phyloP scores from a whole-genome alignment of 2,797 vertebrate species.

The Chelon labrosus region DNA sequence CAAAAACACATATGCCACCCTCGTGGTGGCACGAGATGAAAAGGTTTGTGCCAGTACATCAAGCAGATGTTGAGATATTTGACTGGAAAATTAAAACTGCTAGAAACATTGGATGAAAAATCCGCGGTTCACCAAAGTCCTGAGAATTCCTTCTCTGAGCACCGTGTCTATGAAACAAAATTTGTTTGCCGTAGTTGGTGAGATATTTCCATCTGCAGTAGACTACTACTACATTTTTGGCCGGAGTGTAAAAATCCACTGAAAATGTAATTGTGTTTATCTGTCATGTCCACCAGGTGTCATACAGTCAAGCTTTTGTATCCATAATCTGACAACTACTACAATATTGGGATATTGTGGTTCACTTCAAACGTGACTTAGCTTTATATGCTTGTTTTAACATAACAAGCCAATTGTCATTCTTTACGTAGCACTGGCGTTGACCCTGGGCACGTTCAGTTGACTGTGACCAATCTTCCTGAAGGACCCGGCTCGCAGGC shows the following conservation, averaged over 20 bases:
- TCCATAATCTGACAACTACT: conserved; percentile 51
- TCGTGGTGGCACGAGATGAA: conserved; percentile 1
- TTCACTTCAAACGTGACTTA: conserved; percentile 67
- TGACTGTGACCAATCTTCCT: conserved; percentile 78
- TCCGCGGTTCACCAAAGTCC: not conserved
- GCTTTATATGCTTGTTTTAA: conserved; percentile 67
- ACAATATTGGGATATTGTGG: conserved; percentile 55
- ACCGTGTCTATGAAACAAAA: not conserved
- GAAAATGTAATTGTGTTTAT: conserved; percentile 38
- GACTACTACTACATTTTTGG: conserved; percentile 21
- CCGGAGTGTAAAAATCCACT: conserved; percentile 4
- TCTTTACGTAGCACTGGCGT: conserved; percentile 57
- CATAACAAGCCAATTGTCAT: conserved; percentile 69
- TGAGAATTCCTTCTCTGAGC: not conserved
- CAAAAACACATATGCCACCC: not conserved
- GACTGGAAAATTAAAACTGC: conserved; percentile 3
- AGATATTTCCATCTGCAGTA: not conserved
- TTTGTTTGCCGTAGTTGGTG: not conserved
- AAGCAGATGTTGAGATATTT: conserved; percentile 2
- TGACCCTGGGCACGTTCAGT: conserved; percentile 64
- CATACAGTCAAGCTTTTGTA: conserved; percentile 46
- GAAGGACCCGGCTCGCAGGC: conserved; percentile 68
- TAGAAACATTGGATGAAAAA: conserved; percentile 1
- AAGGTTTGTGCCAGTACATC: not conserved
- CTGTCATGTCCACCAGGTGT: conserved; percentile 53